Evolutionary conservation across 2,797 vertebrate species (phyloP).

Genomic region (Macropus fuliginosus): DNA sequence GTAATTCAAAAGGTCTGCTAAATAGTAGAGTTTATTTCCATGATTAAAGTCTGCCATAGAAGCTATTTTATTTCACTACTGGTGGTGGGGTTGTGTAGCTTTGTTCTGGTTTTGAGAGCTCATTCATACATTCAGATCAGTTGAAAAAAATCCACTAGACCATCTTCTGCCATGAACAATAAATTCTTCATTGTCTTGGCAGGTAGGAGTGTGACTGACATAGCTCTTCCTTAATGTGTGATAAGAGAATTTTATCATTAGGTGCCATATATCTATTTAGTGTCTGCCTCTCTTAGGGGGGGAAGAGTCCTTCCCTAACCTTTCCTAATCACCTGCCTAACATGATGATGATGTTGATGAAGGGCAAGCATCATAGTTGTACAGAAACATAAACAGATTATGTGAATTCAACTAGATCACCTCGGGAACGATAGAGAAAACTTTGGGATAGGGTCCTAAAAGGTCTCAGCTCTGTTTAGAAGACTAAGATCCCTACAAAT

Average conservation of each 20-base stretch:
- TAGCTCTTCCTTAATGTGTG: not conserved
- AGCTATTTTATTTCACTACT: not conserved
- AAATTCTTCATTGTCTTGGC: not conserved
- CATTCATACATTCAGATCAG: not conserved
- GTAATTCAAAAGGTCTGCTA: conserved; percentile 27
- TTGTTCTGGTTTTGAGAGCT: not conserved
- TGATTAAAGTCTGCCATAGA: not conserved
- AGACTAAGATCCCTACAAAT: conserved; percentile 9
- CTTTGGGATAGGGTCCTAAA: not conserved
- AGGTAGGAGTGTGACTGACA: not conserved
- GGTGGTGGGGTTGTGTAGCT: not conserved
- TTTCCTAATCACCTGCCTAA: conserved; percentile 20
- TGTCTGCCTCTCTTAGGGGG: not conserved
- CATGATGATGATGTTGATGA: not conserved
- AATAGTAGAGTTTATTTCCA: not conserved
- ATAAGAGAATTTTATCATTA: not conserved
- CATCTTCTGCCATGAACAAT: not conserved
- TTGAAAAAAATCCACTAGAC: not conserved
- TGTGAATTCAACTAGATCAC: conserved; percentile 6
- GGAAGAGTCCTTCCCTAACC: conserved; percentile 25
- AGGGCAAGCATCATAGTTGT: conserved; percentile 30
- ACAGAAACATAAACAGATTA: conserved; percentile 23
- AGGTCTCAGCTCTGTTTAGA: not conserved
- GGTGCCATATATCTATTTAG: not conserved
- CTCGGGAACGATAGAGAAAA: not conserved